phyloP scores from a whole-genome alignment of 2,113 vertebrate genomes.

The Rutilus rutilus region DNA sequence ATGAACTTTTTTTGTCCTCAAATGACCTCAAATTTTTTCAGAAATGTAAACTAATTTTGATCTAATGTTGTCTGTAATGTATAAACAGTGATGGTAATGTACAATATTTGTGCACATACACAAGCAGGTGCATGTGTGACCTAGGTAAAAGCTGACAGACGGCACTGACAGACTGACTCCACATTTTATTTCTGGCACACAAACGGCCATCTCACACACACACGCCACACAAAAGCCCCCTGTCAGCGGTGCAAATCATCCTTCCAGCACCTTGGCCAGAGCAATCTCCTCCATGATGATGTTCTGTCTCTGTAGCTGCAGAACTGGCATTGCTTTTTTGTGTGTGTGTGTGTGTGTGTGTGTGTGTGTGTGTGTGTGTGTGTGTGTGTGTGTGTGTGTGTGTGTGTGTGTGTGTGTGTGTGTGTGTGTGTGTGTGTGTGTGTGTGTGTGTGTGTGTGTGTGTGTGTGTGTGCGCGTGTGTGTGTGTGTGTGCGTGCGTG shows the following conservation, averaged over 20 bases:
- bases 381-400: background rate
- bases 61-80: background rate
- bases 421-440: no score
- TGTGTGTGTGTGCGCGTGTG: background rate
- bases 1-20: no score
- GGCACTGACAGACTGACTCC: conserved; percentile 45
- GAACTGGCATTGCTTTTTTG: conserved; percentile 20
- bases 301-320: conserved; percentile 36
- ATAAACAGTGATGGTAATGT: background rate
- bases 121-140: conserved; percentile 57
- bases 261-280: conserved; percentile 48
- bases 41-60: background rate
- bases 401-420: no score
- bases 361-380: background rate
- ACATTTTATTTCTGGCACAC: conserved; percentile 52
- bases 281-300: conserved; percentile 42
- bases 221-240: conserved; percentile 53
- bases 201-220: conserved; percentile 52
- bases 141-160: conserved; percentile 67
- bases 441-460: no score
- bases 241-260: conserved; percentile 42
- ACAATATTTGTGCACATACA: conserved; percentile 24
- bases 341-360: no score
- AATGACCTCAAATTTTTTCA: background rate
- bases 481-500: conserved; percentile 11